A percentile compares a stretch with the other conserved stretches of the same genome.
Evolutionary conservation across 1,140 invertebrate species (phyloP).

Genomic region (Rhopalosiphum maidis): DNA sequence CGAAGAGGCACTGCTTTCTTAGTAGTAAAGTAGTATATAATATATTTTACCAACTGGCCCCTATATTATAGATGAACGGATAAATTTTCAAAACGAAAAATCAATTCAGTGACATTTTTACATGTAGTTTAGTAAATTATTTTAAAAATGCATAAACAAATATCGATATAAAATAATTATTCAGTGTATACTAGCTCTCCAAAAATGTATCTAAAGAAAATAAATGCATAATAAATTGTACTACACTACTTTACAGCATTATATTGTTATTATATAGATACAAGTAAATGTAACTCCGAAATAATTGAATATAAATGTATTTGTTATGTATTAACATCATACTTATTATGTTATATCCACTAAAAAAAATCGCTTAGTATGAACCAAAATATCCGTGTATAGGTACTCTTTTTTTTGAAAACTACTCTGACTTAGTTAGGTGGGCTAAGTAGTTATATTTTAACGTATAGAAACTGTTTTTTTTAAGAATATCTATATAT

Average conservation of each 20-base stretch:
- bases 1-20: too few species aligned
- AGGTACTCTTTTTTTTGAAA: background rate
- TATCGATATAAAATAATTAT: background rate
- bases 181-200: too few species aligned
- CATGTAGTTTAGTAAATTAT: background rate
- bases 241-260: background rate
- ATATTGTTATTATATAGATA: background rate
- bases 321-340: too few species aligned
- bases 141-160: background rate
- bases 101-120: background rate
- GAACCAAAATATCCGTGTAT: background rate
- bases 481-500: too few species aligned
- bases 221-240: background rate
- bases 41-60: too few species aligned
- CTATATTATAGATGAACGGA: background rate
- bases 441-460: too few species aligned
- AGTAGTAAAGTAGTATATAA: too few species aligned
- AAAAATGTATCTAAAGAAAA: too few species aligned
- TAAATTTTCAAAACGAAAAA: background rate
- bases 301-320: background rate
- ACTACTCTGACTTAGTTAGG: too few species aligned
- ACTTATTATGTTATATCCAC: too few species aligned
- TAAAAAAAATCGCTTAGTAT: background rate
- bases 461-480: too few species aligned
- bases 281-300: background rate